Evolutionary conservation across 2,113 vertebrate genomes (phyloP), one percentile per base, ranked within the genome.

Genomic region (Salvelinus alpinus): DNA sequence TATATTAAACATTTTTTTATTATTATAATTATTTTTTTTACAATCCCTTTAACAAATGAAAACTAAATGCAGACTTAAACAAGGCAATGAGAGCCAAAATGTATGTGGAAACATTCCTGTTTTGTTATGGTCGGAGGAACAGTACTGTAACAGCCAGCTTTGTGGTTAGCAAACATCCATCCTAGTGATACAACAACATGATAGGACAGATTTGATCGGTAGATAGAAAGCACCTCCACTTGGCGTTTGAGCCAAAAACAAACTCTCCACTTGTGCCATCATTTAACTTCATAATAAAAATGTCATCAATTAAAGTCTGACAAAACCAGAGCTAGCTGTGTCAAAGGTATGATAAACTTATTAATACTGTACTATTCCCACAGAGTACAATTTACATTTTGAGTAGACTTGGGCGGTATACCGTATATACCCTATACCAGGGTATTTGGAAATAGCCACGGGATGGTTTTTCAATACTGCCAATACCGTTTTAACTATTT

Each of bases 1-100:
- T 83, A 85, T 79, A 83, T 87, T 90, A 79, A 87, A 81, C 74
- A 76, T 84, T 83, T 34, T 1, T 25, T 1, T 24, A 24, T 34
- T 24, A 24, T 24, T 24, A 24, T 24, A 24, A 31, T 34, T 81
- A 81, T 75, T 38, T 59, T 70, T 38, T 8, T 6, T 18, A 76
- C 76, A 65, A 22, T 65, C 31, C 66, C 18, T 24, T 27, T 24
- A 70, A 24, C 38, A 24, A 24, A 74, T 77, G 68, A 79, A 82
- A 76, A 68, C 3, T 14, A 60, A 74, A 67, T 72, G 79, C 48
- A 31, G 73, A 81, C 24, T 38, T 72, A 80, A 79, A 86, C 74
- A 64, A 75, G 75, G 74, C 79, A 64, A 73, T 60, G 47, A 44
- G 57, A 31, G 67, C 65, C 67, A 59, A 78, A n/a, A 34, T 70